Evolutionary conservation across 2,888 invertebrate genomes (phyloP).

Genomic region (Drosophila buzzatii): DNA sequence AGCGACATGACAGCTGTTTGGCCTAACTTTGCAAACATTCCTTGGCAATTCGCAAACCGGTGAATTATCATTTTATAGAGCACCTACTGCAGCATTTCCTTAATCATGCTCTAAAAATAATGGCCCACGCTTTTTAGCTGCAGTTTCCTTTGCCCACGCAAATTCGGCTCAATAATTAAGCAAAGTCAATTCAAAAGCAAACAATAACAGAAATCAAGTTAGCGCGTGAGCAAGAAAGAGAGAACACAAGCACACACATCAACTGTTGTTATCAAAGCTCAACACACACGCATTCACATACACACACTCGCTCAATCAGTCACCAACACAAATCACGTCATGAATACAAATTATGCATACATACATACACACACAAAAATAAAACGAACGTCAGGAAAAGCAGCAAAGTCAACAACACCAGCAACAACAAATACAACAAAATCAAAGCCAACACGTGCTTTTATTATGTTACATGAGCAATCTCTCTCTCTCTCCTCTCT

Average conservation of each 20-base stretch:
- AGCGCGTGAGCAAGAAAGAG: conserved; percentile 13
- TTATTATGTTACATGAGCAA: conserved; percentile 73
- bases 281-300: conserved; percentile 32
- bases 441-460: conserved; percentile 84
- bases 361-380: conserved; percentile 1
- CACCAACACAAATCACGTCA: conserved; percentile 56
- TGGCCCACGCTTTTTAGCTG: conserved; percentile 33
- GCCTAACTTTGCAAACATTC: conserved; percentile 12
- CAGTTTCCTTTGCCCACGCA: conserved; percentile 46
- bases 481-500: background rate
- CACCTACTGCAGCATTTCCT: conserved; percentile 44
- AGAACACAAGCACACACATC: conserved; percentile 19
- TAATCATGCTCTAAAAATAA: conserved; percentile 21
- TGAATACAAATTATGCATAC: conserved; percentile 54
- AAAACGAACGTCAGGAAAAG: conserved; percentile 19
- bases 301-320: conserved; percentile 12
- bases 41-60: conserved; percentile 8
- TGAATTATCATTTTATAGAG: background rate
- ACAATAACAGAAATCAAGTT: conserved; percentile 42
- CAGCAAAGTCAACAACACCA: conserved; percentile 50
- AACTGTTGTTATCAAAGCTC: conserved; percentile 55
- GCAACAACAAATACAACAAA: conserved; percentile 37
- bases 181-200: conserved; percentile 55
- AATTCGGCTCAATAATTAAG: conserved; percentile 51
- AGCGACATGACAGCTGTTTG: conserved; percentile 11